A percentile compares a stretch with the other conserved stretches of the same genome.
These are phyloP conservation scores for Aradus depressus DNA, from an alignment of 2,888 invertebrate genomes.

Conservation along the genomic window DNA sequence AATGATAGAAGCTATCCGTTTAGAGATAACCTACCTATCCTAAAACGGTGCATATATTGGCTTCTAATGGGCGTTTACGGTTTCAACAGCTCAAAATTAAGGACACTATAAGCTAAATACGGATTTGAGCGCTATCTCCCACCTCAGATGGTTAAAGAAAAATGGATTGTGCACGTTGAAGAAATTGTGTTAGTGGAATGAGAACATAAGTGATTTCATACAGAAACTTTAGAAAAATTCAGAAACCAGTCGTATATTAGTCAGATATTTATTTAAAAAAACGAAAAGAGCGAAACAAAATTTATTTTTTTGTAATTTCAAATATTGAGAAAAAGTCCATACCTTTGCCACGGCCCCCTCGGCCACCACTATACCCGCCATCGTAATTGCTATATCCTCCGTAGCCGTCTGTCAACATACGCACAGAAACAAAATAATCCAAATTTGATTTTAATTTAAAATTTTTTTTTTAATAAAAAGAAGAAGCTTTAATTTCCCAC, in stretches of 20 bases:
- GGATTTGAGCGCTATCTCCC: too few relatives aligned
- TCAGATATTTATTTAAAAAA: not conserved
- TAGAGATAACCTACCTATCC: too few relatives aligned
- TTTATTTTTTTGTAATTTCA: not conserved
- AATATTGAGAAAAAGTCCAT: not conserved
- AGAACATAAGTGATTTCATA: too few relatives aligned
- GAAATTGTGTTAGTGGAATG: too few relatives aligned
- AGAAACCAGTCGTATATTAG: constrained; percentile 2
- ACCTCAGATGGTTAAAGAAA: too few relatives aligned
- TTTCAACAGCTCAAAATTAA: too few relatives aligned
- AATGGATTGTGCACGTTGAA: too few relatives aligned
- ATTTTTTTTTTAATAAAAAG: constrained; percentile 5
- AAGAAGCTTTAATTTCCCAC: not conserved
- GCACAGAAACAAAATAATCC: not conserved
- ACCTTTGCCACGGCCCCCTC: constrained; percentile 57
- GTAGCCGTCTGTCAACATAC: constrained; percentile 40
- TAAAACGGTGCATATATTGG: too few relatives aligned
- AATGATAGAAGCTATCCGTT: too few relatives aligned
- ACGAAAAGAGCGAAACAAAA: constrained; percentile 1
- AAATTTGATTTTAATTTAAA: not conserved
- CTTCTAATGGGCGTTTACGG: too few relatives aligned
- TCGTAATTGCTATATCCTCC: constrained; percentile 80
- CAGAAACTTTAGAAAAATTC: not conserved
- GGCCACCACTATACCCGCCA: constrained; percentile 76
- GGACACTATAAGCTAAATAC: too few relatives aligned